Conservation (phyloP, 2,888 invertebrate species). For the Leptinotarsa haldemani region DNA sequence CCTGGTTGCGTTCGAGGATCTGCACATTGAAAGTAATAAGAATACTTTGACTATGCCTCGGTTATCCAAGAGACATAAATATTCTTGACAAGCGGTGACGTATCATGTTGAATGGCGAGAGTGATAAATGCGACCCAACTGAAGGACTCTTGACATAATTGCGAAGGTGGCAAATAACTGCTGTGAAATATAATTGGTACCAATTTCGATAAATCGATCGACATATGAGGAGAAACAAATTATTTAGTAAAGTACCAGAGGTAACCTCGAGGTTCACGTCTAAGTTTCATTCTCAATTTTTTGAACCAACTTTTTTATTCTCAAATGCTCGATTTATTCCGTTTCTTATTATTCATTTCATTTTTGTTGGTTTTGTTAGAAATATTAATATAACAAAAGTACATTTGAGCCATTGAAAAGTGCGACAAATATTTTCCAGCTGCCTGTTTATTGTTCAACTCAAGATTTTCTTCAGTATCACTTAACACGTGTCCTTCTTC, state of each 20-base stretch:
- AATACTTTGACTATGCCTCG: neutral
- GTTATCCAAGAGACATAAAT: neutral
- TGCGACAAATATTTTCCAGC: no score
- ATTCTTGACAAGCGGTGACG: constrained; percentile 7
- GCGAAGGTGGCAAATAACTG: neutral
- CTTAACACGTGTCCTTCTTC: no score
- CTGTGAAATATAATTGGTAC: neutral
- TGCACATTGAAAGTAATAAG: neutral
- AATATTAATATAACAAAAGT: no score
- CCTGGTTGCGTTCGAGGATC: neutral
- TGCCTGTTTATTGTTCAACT: no score
- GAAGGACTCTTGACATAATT: neutral
- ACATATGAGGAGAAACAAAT: neutral
- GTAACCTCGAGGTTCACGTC: neutral
- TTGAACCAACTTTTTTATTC: no score
- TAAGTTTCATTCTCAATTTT: no score
- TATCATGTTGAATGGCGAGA: neutral
- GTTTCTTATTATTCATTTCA: no score
- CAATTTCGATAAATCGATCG: neutral
- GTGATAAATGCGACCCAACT: neutral
- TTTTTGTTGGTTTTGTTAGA: no score
- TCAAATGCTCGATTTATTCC: no score
- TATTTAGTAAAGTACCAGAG: neutral
- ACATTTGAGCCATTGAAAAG: no score
- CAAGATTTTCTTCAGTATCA: no score